A percentile compares a stretch with the other conserved stretches of the same genome.
These are phyloP conservation scores for Psephotus haematonotus DNA, from an alignment of 2,113 vertebrate species.

Conservation along the genomic window DNA sequence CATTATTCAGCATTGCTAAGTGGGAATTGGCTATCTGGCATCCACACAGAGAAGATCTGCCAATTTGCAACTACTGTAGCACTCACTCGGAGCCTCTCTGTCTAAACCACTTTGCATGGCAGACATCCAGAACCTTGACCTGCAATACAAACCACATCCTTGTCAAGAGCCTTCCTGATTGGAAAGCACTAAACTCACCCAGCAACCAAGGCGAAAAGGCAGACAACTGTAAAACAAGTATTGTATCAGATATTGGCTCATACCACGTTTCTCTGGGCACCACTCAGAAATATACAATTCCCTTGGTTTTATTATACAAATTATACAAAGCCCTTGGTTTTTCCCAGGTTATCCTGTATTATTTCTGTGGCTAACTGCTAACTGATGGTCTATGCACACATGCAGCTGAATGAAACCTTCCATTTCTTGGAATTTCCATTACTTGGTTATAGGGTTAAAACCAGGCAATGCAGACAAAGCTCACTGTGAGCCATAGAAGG, in stretches of 20 bases:
- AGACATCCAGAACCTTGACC: background rate
- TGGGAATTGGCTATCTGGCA: background rate
- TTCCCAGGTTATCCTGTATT: background rate
- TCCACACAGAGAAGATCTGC: background rate
- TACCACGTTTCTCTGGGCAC: background rate
- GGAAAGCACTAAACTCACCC: background rate
- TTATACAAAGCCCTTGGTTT: background rate
- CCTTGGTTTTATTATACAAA: background rate
- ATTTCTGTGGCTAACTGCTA: background rate
- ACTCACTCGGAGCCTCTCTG: background rate
- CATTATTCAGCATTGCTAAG: slow-evolving; percentile 29
- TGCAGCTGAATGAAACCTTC: background rate
- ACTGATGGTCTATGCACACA: background rate
- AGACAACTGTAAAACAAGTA: background rate
- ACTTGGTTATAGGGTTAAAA: background rate
- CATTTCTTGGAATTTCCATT: background rate
- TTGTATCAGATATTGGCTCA: background rate
- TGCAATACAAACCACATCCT: background rate
- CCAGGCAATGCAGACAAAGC: background rate
- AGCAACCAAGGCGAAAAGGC: background rate
- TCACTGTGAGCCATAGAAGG: background rate
- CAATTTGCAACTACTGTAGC: slow-evolving; percentile 10
- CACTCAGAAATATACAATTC: background rate
- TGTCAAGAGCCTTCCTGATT: background rate
- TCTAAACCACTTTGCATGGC: slow-evolving; percentile 27